Evolutionary conservation across 2,113 vertebrate species (phyloP).

Genomic region (Nothoprocta pentlandii): DNA sequence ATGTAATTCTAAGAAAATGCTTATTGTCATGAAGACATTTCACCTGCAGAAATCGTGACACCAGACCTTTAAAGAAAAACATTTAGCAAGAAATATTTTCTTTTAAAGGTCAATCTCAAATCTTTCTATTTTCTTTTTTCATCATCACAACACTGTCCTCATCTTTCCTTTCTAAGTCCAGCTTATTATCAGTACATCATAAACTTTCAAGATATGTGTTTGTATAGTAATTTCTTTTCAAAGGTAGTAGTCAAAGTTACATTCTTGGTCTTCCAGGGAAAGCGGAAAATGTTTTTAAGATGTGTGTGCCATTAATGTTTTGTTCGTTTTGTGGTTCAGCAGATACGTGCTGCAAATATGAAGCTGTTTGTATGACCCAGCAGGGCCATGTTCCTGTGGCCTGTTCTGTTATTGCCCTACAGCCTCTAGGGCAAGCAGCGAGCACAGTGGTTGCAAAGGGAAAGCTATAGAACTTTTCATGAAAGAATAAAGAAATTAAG

Average conservation of each 20-base stretch:
- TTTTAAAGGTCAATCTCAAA: constrained; percentile 14
- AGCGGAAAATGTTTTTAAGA: not conserved
- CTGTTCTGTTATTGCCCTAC: not conserved
- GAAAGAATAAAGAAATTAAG: not conserved
- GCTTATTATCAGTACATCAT: not conserved
- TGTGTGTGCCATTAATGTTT: not conserved
- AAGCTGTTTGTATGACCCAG: not conserved
- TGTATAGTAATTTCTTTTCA: not conserved
- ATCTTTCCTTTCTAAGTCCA: not conserved
- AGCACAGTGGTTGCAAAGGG: not conserved
- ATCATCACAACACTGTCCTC: not conserved
- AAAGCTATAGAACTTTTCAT: not conserved
- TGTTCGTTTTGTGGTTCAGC: not conserved
- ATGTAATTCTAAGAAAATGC: constrained; percentile 39
- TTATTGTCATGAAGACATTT: constrained; percentile 48
- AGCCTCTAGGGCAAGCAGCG: not conserved
- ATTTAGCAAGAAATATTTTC: constrained; percentile 28
- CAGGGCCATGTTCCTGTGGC: not conserved
- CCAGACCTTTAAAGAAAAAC: constrained; percentile 26
- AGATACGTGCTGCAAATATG: not conserved
- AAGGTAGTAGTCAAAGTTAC: not conserved
- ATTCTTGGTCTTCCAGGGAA: not conserved
- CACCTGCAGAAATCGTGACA: constrained; percentile 22
- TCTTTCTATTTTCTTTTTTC: not conserved
- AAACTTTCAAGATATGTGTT: not conserved